These are phyloP conservation scores for Neoarius graeffei DNA, from an alignment of 2,113 vertebrate species.

Conservation along the genomic window DNA sequence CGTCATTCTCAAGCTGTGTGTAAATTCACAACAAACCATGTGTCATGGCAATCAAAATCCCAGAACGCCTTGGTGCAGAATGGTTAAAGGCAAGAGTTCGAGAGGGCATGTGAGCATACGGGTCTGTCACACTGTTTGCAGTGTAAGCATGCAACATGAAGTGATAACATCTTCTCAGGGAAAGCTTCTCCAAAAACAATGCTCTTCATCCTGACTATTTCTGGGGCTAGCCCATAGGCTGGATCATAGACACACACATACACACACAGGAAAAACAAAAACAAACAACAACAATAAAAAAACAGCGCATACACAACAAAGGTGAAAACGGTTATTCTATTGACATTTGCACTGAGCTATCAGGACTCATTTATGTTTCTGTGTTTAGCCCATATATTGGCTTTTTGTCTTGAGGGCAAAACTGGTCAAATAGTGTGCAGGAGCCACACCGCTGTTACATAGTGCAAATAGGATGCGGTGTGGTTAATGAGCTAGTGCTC, in stretches of 20 bases:
- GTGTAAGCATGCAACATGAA: conserved; percentile 72
- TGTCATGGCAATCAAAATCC: conserved; percentile 63
- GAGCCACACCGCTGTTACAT: conserved; percentile 39
- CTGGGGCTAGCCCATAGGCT: conserved; percentile 9
- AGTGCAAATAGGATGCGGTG: conserved; percentile 54
- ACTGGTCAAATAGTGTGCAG: conserved; percentile 41
- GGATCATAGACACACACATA: not conserved
- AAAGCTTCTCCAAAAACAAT: conserved; percentile 67
- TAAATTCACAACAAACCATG: conserved; percentile 61
- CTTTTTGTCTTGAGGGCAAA: conserved; percentile 51
- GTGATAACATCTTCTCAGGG: conserved; percentile 74
- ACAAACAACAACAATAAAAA: not conserved
- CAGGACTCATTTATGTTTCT: conserved; percentile 27
- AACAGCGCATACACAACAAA: conserved; percentile 35
- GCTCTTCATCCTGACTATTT: conserved; percentile 44
- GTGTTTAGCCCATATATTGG: conserved; percentile 41
- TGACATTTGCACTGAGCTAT: conserved; percentile 39
- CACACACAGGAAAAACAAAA: not conserved
- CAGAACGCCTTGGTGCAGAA: conserved; percentile 60
- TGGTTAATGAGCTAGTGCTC: conserved; percentile 19
- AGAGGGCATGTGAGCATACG: conserved; percentile 55
- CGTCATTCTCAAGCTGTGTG: conserved; percentile 48
- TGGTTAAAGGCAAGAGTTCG: conserved; percentile 42
- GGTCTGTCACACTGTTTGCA: conserved; percentile 71
- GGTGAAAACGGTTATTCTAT: conserved; percentile 34